Conservation (phyloP, 37 sponge, comb jelly and placozoan genomes). For the Cliona cf. orientalis region DNA sequence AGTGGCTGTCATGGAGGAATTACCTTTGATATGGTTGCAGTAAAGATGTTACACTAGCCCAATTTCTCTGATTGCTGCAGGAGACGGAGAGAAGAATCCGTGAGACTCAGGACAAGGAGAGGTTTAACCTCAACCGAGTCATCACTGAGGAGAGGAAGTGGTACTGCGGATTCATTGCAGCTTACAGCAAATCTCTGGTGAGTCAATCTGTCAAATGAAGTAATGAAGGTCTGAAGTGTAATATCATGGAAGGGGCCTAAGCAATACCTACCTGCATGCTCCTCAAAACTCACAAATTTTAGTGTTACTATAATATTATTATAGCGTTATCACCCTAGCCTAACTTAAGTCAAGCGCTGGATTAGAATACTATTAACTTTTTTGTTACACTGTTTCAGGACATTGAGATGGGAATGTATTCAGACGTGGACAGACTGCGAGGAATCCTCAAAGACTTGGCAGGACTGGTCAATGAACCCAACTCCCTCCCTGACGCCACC, state of each 20-base stretch:
- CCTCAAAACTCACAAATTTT: no score
- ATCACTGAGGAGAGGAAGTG: conserved; percentile 69
- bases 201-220: no score
- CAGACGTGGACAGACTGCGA: conserved; percentile 62
- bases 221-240: no score
- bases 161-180: conserved; percentile 62
- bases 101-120: conserved; percentile 56
- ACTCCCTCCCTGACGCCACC: conserved; percentile 40
- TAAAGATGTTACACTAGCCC: background rate
- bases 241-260: no score
- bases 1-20: no score
- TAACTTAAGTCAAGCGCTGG: no score
- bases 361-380: no score
- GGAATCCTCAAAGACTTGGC: conserved; percentile 39
- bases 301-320: no score
- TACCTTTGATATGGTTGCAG: no score
- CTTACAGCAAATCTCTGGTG: conserved; percentile 57
- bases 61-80: conserved; percentile 17
- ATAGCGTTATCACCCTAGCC: no score
- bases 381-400: conserved; percentile 29
- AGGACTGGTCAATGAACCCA: conserved; percentile 15
- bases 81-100: conserved; percentile 32
- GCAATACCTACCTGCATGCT: no score
- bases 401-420: conserved; percentile 37
- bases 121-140: conserved; percentile 44